Conservation (phyloP, 2,888 invertebrate species). For the Crossocerus cetratus region DNA sequence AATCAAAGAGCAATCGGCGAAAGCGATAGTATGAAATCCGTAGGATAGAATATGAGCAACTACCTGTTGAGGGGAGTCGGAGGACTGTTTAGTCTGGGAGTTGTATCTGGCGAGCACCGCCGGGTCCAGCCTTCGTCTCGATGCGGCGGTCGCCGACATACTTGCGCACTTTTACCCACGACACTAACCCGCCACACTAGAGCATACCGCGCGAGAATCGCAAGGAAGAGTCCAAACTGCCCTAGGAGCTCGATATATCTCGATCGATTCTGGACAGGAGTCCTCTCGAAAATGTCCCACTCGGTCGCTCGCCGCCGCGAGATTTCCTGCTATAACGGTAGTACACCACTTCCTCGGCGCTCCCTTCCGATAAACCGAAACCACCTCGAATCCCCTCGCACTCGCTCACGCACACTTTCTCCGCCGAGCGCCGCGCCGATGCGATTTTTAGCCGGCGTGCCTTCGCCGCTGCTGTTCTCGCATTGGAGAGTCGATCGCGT, state of each 20-base stretch:
- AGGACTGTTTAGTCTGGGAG: conserved; percentile 37
- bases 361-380: background rate
- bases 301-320: background rate
- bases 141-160: conserved; percentile 61
- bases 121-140: conserved; percentile 67
- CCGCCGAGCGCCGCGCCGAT: conserved; percentile 10
- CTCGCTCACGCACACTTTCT: background rate
- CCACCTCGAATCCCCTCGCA: background rate
- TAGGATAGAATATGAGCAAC: conserved; percentile 18
- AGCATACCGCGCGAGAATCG: background rate
- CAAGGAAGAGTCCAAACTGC: too few relatives aligned
- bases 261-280: background rate
- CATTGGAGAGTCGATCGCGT: too few relatives aligned
- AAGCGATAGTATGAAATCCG: too few relatives aligned
- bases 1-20: too few relatives aligned
- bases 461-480: too few relatives aligned
- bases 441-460: conserved; percentile 2
- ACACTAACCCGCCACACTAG: conserved; percentile 17
- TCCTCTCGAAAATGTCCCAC: background rate
- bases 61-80: conserved; percentile 62
- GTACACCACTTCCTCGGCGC: background rate
- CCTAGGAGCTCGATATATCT: too few relatives aligned
- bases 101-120: conserved; percentile 66
- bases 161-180: conserved; percentile 26
- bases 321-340: background rate